These are phyloP conservation scores for Agapostemon virescens DNA, from an alignment of 2,888 invertebrate species.

Conservation along the genomic window DNA sequence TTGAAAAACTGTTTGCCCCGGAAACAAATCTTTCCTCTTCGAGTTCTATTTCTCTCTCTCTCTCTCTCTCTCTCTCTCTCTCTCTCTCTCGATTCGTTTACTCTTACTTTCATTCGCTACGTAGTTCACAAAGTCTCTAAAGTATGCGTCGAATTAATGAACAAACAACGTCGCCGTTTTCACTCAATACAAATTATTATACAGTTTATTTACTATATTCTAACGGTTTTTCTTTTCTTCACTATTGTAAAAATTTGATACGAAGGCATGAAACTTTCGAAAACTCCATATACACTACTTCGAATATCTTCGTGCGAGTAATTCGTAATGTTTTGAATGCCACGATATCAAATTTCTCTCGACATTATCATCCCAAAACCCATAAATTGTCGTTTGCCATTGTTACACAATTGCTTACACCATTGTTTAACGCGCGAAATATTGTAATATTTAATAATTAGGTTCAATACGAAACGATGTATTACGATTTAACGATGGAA, in stretches of 20 bases:
- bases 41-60: background rate
- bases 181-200: conserved; percentile 1
- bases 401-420: background rate
- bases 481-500: conserved; percentile 6
- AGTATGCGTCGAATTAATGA: conserved; percentile 46
- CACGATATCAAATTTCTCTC: conserved; percentile 3
- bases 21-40: background rate
- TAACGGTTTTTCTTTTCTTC: conserved; percentile 27
- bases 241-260: conserved; percentile 53
- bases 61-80: background rate
- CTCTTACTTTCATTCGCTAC: conserved; percentile 4
- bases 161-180: conserved; percentile 29
- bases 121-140: background rate
- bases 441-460: background rate
- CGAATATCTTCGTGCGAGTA: conserved; percentile 40
- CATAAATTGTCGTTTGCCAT: conserved; percentile 7
- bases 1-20: background rate
- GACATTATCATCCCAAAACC: background rate
- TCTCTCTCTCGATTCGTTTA: background rate
- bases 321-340: conserved; percentile 38
- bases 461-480: conserved; percentile 16
- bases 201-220: conserved; percentile 33
- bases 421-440: conserved; percentile 12
- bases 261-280: conserved; percentile 57
- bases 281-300: conserved; percentile 41